These are phyloP conservation scores for Ischnus inquisitorius DNA, from an alignment of 2,888 invertebrate species.

Conservation along the genomic window DNA sequence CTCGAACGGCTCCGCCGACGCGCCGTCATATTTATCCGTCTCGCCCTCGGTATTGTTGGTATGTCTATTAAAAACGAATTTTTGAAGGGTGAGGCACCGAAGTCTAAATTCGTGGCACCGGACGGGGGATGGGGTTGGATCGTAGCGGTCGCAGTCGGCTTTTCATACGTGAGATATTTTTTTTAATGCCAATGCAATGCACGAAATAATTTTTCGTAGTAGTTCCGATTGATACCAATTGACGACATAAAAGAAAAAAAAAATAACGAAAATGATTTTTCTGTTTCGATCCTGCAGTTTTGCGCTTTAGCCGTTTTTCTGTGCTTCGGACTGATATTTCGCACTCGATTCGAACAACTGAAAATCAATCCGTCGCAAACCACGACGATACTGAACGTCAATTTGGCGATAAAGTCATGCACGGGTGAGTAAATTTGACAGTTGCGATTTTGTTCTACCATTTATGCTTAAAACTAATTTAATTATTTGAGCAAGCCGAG, in stretches of 20 bases:
- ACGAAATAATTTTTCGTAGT: slow-evolving; percentile 11
- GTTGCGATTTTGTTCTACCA: not conserved
- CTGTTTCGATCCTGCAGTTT: slow-evolving; percentile 86
- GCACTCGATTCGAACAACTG: slow-evolving; percentile 88
- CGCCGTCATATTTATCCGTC: not conserved
- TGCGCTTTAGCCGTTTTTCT: slow-evolving; percentile 89
- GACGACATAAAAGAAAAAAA: not conserved
- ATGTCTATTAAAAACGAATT: slow-evolving; percentile 1
- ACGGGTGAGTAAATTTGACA: slow-evolving; percentile 86
- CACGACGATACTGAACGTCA: slow-evolving; percentile 90
- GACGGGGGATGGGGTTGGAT: slow-evolving; percentile 94
- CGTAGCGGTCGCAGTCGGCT: slow-evolving; percentile 90
- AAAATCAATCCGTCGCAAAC: slow-evolving; percentile 89
- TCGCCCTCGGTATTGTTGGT: not conserved
- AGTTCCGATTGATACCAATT: not conserved
- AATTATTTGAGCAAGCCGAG: no score
- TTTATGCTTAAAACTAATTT: no score
- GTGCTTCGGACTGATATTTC: slow-evolving; percentile 91
- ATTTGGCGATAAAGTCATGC: slow-evolving; percentile 90
- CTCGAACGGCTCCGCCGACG: not conserved
- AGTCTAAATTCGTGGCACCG: slow-evolving; percentile 88
- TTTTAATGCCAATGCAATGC: not conserved
- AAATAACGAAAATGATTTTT: slow-evolving; percentile 2
- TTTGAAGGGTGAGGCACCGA: not conserved
- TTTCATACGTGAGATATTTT: slow-evolving; percentile 89